phyloP scores from a whole-genome alignment of 2,888 invertebrate genomes.

The Erpobdella octoculata region DNA sequence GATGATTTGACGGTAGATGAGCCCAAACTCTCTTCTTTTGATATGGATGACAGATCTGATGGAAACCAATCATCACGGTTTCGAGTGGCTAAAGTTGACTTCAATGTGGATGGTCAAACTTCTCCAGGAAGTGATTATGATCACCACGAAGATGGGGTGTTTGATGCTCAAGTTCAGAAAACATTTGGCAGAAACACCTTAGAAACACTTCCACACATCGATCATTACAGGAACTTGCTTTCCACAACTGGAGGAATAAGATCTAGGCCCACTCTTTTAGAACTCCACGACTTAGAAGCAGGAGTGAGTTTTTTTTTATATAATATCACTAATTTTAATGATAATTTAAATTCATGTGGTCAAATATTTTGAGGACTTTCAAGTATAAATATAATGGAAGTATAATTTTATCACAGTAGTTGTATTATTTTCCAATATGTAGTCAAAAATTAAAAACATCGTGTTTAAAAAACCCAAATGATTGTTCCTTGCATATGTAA shows the following conservation, averaged over 20 bases:
- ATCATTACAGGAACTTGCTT: constrained; percentile 69
- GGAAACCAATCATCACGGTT: constrained; percentile 30
- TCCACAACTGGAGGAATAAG: constrained; percentile 49
- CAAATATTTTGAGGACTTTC: too few relatives aligned
- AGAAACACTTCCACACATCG: constrained; percentile 72
- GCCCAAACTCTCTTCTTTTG: neutral
- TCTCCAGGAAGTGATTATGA: neutral
- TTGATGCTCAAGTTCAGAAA: constrained; percentile 32
- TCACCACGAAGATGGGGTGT: constrained; percentile 4
- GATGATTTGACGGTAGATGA: neutral
- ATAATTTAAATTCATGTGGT: too few relatives aligned
- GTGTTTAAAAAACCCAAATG: too few relatives aligned
- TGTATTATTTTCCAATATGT: too few relatives aligned
- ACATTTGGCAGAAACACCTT: constrained; percentile 58
- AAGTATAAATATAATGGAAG: too few relatives aligned
- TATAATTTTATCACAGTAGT: too few relatives aligned
- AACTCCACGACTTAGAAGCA: constrained; percentile 36
- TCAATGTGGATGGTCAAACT: constrained; percentile 7
- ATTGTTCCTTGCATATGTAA: too few relatives aligned
- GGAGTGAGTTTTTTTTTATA: constrained; percentile 21
- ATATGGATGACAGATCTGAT: constrained; percentile 16
- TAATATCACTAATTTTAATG: too few relatives aligned
- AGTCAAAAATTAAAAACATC: too few relatives aligned
- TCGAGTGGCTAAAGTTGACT: constrained; percentile 31
- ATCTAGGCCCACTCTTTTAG: constrained; percentile 38